phyloP scores from a whole-genome alignment of 2,797 vertebrate species.

The Pristis pectinata region DNA sequence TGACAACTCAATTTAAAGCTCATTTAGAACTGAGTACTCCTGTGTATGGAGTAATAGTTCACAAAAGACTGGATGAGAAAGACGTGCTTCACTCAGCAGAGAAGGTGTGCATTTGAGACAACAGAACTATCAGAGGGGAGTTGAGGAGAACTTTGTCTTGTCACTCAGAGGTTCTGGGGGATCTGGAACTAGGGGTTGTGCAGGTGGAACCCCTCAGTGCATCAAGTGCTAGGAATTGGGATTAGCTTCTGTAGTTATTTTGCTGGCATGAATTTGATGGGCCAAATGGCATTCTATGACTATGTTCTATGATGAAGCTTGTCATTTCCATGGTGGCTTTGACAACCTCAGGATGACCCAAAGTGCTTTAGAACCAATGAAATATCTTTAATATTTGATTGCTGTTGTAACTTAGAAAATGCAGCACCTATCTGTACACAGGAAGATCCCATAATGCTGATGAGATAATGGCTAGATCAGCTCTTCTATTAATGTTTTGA shows the following conservation, averaged over 20 bases:
- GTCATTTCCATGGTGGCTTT: neutral
- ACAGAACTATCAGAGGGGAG: too few relatives aligned
- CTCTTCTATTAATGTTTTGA: neutral
- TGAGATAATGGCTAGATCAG: neutral
- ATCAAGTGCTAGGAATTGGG: too few relatives aligned
- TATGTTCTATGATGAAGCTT: too few relatives aligned
- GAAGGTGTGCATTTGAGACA: too few relatives aligned
- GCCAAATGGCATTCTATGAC: too few relatives aligned
- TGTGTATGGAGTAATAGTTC: too few relatives aligned
- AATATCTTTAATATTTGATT: neutral
- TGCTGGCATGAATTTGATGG: too few relatives aligned
- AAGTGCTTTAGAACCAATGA: neutral
- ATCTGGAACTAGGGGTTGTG: too few relatives aligned
- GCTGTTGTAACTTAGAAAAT: neutral
- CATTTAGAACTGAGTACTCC: neutral
- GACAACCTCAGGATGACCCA: neutral
- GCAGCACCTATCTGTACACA: neutral
- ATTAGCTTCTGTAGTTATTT: too few relatives aligned
- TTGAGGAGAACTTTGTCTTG: too few relatives aligned
- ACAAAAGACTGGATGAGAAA: neutral
- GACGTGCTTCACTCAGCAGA: neutral
- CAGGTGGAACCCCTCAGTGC: too few relatives aligned
- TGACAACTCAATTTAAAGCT: neutral
- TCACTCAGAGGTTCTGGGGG: too few relatives aligned
- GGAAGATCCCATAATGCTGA: neutral